Percentiles rank a stretch among this genome's conserved stretches.
phyloP scores from a whole-genome alignment of 2,888 invertebrate genomes.

The Conistra vaccinii region DNA sequence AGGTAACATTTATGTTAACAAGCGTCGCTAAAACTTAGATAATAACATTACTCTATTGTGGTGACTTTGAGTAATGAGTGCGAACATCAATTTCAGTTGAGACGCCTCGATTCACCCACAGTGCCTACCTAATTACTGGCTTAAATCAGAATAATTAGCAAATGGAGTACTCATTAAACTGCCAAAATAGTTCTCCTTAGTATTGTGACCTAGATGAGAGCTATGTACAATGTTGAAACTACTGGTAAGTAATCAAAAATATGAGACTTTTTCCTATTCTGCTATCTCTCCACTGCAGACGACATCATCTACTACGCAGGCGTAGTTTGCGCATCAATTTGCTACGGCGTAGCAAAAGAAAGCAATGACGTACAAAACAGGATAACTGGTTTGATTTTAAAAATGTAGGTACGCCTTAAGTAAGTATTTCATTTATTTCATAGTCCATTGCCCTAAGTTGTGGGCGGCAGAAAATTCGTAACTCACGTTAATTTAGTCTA shows the following conservation, averaged over 20 bases:
- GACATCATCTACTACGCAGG: too few species aligned
- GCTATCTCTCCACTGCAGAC: neutral
- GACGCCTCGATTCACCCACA: constrained; percentile 57
- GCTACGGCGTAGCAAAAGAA: neutral
- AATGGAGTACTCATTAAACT: constrained; percentile 22
- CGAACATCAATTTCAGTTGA: constrained; percentile 60
- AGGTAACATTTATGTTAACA: constrained; percentile 18
- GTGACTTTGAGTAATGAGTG: constrained; percentile 65
- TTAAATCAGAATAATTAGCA: neutral
- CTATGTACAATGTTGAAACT: neutral
- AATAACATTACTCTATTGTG: constrained; percentile 52
- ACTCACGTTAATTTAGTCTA: constrained; percentile 50
- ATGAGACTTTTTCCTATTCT: neutral
- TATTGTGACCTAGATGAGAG: neutral
- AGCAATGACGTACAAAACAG: neutral
- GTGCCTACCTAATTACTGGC: constrained; percentile 58
- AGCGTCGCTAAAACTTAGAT: constrained; percentile 47
- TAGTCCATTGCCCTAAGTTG: constrained; percentile 29
- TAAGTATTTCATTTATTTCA: constrained; percentile 15
- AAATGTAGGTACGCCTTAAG: neutral
- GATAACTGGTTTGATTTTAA: neutral
- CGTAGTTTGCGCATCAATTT: neutral
- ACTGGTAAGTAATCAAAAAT: too few species aligned
- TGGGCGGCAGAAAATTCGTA: constrained; percentile 40
- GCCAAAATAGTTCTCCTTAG: neutral